A percentile compares a stretch with the other conserved stretches of the same genome.
Conservation (phyloP, 2,888 invertebrate genomes). For the Beris morrisii region DNA sequence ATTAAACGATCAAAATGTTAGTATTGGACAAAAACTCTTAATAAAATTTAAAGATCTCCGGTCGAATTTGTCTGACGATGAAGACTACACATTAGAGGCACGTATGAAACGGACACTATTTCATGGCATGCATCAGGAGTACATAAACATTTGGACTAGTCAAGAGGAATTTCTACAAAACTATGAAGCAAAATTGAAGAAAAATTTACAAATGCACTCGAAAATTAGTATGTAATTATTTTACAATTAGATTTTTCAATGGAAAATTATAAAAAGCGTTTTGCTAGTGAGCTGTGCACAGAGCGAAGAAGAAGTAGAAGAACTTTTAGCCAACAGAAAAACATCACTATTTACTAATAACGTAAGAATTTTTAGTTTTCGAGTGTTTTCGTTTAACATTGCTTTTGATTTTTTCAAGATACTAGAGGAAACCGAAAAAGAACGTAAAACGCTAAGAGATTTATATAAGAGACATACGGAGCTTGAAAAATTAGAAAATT, state of each 20-base stretch:
- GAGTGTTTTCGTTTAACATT: background rate
- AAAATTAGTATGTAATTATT: constrained; percentile 50
- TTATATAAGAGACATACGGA: constrained; percentile 54
- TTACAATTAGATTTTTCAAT: background rate
- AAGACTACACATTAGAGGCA: constrained; percentile 52
- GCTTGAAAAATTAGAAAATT: constrained; percentile 53
- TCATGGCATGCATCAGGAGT: constrained; percentile 54
- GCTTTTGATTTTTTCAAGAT: constrained; percentile 44
- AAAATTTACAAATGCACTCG: constrained; percentile 53
- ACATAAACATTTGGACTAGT: constrained; percentile 52
- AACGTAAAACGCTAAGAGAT: constrained; percentile 51
- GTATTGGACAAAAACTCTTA: constrained; percentile 51
- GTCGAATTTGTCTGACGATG: constrained; percentile 49
- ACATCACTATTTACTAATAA: constrained; percentile 56
- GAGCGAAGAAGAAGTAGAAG: constrained; percentile 55
- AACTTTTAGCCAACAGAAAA: constrained; percentile 53
- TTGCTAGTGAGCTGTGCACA: constrained; percentile 51
- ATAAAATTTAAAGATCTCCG: constrained; percentile 52
- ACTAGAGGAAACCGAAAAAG: constrained; percentile 55
- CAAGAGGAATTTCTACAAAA: constrained; percentile 52
- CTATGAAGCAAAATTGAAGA: constrained; percentile 54
- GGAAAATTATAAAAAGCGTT: background rate
- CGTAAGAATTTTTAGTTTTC: constrained; percentile 47
- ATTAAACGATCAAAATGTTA: constrained; percentile 51
- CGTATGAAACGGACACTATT: constrained; percentile 54